A percentile compares a stretch with the other conserved stretches of the same genome.
These are phyloP conservation scores for Spilogale gracilis DNA, from an alignment of 2,113 vertebrate species.

Conservation along the genomic window DNA sequence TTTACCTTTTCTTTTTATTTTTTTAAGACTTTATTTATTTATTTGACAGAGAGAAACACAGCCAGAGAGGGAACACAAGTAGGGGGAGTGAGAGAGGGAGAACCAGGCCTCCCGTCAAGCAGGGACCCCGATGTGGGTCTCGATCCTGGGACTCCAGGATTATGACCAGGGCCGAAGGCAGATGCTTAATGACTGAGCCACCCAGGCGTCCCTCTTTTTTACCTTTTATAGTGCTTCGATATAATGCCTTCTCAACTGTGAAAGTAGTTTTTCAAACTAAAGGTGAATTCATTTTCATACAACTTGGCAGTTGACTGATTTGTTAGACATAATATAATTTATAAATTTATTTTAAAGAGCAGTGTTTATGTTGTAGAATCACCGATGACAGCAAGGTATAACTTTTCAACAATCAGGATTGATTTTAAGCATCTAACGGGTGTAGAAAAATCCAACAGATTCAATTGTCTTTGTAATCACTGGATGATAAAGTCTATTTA, in stretches of 20 bases:
- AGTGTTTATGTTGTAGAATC: background rate
- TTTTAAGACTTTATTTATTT: no score
- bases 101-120: no score
- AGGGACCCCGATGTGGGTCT: no score
- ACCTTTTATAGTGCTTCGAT: background rate
- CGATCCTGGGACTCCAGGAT: no score
- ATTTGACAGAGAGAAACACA: no score
- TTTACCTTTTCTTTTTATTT: background rate
- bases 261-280: slow-evolving; percentile 35
- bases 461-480: background rate
- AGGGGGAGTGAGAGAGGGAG: no score
- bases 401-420: background rate
- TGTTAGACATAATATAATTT: slow-evolving; percentile 13
- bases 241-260: background rate
- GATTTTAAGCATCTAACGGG: background rate
- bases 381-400: background rate
- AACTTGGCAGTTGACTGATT: slow-evolving; percentile 7
- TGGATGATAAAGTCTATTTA: background rate
- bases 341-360: background rate
- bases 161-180: no score
- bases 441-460: background rate
- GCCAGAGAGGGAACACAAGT: no score
- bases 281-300: slow-evolving; percentile 1
- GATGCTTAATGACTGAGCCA: no score
- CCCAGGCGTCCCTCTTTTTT: background rate